Conservation (phyloP, 2,888 invertebrate genomes). For the Pelosia muscerda region DNA sequence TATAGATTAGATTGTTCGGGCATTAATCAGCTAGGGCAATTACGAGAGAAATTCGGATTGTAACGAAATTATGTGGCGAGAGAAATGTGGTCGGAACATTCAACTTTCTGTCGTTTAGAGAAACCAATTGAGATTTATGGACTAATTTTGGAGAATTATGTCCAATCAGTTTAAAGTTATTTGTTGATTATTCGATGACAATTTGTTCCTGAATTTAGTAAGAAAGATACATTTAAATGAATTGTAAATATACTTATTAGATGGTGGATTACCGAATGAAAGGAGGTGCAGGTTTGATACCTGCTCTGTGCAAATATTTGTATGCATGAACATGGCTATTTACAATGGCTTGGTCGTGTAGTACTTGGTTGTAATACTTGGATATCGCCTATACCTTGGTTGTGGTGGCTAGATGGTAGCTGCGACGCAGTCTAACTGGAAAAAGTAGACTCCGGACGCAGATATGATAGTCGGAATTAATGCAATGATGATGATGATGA, state of each 20-base stretch:
- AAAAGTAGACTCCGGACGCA: too few relatives aligned
- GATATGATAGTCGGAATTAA: too few relatives aligned
- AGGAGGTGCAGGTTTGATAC: too few relatives aligned
- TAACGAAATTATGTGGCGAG: constrained; percentile 12
- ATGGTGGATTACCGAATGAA: too few relatives aligned
- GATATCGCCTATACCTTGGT: too few relatives aligned
- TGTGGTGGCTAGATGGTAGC: too few relatives aligned
- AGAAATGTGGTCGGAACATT: constrained; percentile 11
- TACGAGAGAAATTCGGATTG: constrained; percentile 12
- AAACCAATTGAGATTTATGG: constrained; percentile 13
- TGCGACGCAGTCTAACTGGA: too few relatives aligned
- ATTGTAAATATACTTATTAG: not conserved
- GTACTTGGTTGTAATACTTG: too few relatives aligned
- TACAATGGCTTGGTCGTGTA: too few relatives aligned
- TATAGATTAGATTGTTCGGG: constrained; percentile 46
- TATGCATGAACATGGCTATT: too few relatives aligned
- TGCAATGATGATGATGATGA: too few relatives aligned
- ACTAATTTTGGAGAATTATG: not conserved
- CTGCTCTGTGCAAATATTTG: too few relatives aligned
- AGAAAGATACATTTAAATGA: not conserved
- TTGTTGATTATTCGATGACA: not conserved
- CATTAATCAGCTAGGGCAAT: constrained; percentile 35
- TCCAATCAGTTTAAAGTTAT: not conserved
- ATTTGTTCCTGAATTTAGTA: not conserved
- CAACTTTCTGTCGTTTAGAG: constrained; percentile 13